Evolutionary conservation across 2,797 vertebrate genomes (phyloP).

Genomic region (Danio jaintianensis): DNA sequence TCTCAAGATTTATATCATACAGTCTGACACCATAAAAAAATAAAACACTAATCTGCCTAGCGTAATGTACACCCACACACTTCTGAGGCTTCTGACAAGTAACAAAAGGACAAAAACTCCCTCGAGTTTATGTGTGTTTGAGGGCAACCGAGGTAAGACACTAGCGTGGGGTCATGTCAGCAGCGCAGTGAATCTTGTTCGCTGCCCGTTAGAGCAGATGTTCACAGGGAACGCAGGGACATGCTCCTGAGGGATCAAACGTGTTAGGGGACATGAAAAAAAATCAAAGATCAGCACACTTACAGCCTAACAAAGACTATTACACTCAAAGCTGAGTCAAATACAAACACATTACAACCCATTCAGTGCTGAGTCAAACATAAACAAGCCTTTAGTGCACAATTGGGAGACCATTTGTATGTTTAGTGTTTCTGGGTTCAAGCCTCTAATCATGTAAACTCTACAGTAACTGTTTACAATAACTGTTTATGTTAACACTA

Average conservation of each 20-base stretch:
- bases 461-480: no score
- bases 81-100: not conserved
- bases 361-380: not conserved
- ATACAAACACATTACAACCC: not conserved
- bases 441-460: no score
- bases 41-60: not conserved
- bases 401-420: not conserved
- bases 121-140: not conserved
- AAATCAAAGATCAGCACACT: constrained; percentile 29
- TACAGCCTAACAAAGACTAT: constrained; percentile 21
- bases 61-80: not conserved
- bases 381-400: not conserved
- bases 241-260: constrained; percentile 18
- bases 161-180: constrained; percentile 16
- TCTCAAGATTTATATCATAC: constrained; percentile 11
- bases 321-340: constrained; percentile 29
- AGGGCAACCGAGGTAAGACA: not conserved
- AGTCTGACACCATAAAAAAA: not conserved
- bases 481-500: no score
- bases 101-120: constrained; percentile 18
- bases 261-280: constrained; percentile 14
- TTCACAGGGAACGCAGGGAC: constrained; percentile 28
- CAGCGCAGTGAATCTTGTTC: not conserved
- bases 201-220: constrained; percentile 19
- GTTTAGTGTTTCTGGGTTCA: no score